A percentile compares a stretch with the other conserved stretches of the same genome.
These are phyloP conservation scores for Axis porcinus DNA, from an alignment of 2,113 vertebrate genomes.

Conservation along the genomic window DNA sequence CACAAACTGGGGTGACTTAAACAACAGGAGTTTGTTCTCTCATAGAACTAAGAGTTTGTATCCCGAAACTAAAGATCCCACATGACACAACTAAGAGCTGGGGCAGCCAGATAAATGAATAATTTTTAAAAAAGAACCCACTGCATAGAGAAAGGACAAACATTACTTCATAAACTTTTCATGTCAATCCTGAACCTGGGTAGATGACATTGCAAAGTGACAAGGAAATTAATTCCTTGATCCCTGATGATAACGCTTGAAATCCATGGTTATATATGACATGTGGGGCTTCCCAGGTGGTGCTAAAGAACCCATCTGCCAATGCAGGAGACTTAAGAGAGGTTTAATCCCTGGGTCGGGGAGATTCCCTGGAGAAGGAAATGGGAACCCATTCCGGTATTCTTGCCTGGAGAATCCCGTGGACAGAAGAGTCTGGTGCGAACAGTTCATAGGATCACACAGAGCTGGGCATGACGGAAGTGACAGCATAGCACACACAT, in stretches of 20 bases:
- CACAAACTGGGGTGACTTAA: background rate
- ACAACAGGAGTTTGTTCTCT: background rate
- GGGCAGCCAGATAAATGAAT: background rate
- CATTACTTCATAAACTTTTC: background rate
- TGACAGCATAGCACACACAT: background rate
- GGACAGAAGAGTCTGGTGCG: background rate
- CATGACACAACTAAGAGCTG: accelerated
- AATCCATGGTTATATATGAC: background rate
- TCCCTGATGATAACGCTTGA: background rate
- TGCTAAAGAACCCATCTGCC: background rate
- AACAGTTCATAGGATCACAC: background rate
- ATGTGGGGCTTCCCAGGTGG: background rate
- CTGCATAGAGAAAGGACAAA: background rate
- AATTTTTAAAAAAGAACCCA: background rate
- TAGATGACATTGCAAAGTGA: background rate
- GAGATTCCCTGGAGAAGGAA: background rate
- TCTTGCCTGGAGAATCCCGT: background rate
- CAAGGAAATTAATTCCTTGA: background rate
- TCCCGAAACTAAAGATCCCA: background rate
- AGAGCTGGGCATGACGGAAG: background rate
- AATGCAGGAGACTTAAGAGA: background rate
- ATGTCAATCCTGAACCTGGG: background rate
- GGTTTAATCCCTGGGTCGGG: background rate
- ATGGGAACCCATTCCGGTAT: background rate
- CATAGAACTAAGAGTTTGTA: background rate